Conservation (phyloP, 2,888 invertebrate species). For the Thumatha senex region DNA sequence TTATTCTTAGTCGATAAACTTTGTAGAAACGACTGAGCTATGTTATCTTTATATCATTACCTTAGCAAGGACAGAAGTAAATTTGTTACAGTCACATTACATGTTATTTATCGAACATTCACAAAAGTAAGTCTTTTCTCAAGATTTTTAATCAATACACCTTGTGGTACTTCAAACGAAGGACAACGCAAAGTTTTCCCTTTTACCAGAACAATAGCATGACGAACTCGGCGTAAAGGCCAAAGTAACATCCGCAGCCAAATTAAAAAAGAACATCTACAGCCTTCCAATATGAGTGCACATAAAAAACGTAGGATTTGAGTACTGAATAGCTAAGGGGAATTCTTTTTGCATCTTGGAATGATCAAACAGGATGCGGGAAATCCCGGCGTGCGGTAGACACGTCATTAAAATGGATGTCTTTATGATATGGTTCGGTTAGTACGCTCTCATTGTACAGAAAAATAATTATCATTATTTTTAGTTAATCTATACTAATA, state of each 20-base stretch:
- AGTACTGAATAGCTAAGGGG: background rate
- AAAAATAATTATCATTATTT: background rate
- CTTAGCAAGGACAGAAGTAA: no score
- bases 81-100: no score
- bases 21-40: no score
- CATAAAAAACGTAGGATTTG: background rate
- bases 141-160: no score
- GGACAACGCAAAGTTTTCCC: background rate
- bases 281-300: background rate
- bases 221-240: no score
- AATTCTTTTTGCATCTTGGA: constrained; percentile 4
- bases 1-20: no score
- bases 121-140: no score
- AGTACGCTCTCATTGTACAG: background rate
- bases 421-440: background rate
- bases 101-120: no score
- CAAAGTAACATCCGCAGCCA: background rate
- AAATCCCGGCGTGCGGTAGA: constrained; percentile 33
- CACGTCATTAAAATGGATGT: background rate
- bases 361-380: constrained; percentile 41
- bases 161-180: no score
- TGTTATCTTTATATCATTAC: no score
- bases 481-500: no score
- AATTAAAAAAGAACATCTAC: background rate
- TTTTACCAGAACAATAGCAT: no score